Conservation (phyloP, 2,113 vertebrate genomes). For the Bufo gargarizans region DNA sequence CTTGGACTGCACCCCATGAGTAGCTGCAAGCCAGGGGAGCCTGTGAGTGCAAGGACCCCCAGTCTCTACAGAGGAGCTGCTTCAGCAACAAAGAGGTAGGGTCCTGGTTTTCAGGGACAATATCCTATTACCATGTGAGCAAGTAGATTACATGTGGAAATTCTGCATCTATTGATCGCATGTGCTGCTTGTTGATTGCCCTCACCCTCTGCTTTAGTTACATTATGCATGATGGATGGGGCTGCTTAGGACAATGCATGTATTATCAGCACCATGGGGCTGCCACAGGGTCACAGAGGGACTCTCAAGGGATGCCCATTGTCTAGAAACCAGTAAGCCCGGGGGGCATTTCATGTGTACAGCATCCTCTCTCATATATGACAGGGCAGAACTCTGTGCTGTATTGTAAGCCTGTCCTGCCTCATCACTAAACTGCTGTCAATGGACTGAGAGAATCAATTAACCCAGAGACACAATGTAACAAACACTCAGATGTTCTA, state of each 20-base stretch:
- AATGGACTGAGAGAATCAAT: neutral
- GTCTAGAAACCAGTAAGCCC: neutral
- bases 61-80: neutral
- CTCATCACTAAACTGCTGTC: slow-evolving; percentile 23
- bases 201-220: slow-evolving; percentile 1
- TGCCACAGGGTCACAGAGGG: neutral
- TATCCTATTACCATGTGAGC: neutral
- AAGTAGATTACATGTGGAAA: neutral
- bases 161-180: neutral
- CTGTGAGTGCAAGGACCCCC: slow-evolving; percentile 6
- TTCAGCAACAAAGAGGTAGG: slow-evolving; percentile 52
- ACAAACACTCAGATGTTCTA: slow-evolving; percentile 14
- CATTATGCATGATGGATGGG: slow-evolving; percentile 21
- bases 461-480: slow-evolving; percentile 9
- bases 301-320: slow-evolving; percentile 39
- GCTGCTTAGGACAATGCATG: slow-evolving; percentile 6
- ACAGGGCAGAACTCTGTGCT: slow-evolving; percentile 20
- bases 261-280: slow-evolving; percentile 7
- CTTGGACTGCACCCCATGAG: slow-evolving; percentile 42
- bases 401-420: slow-evolving; percentile 7
- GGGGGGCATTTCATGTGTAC: slow-evolving; percentile 12
- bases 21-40: neutral
- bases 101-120: neutral
- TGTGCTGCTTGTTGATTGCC: slow-evolving; percentile 1
- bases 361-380: slow-evolving; percentile 16